Evolutionary conservation across 2,113 vertebrate genomes (phyloP), one percentile per base, ranked within the genome.

Genomic region (Gallinago paraguaiae): DNA sequence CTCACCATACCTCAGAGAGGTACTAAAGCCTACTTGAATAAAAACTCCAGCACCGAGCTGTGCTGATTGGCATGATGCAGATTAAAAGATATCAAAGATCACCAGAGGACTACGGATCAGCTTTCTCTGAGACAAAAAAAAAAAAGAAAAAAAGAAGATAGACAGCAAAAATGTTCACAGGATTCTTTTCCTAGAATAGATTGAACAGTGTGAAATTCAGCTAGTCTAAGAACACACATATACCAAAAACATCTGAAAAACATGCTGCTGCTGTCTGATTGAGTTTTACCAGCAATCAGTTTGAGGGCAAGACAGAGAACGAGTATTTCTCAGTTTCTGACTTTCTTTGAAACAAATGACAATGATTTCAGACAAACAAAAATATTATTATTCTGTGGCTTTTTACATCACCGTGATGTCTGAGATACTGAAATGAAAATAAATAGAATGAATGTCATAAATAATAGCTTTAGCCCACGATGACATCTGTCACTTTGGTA

Each of bases 191-290:
- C 5, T 50, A 61, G 23, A 56, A 41, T 35, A 88, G 48, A 35
- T 10, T 50, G n/a, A 56, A 75, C 2, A 64, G 13, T 39, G 18
- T 76, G 74, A 93, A 97, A 96, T 84, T 96, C 87, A 92, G 56
- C 20, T 65, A 51, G 57, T 78, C 65, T 43, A 83, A 86, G 65
- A 83, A 82, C 37, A 61, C 61, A 76, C 6, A 87, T 82, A 81
- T 61, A 89, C 43, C 41, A 97, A 91, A 71, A 71, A 35, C n/a
- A 75, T 59, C n/a, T 71, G 43, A 95, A 92, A 78, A 79, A 67
- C 39, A 64, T 43, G n/a, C 30, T 60, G 25, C 41, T 86, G 18
- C 17, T 50, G 5, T 51, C 61, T 83, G 79, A 89, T 85, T 85
- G 51, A 84, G 39, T 93, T 97, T 92, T 75, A 53, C 9, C n/a